Base-by-base conservation (phyloP, 2,888 invertebrate species). In the Rotaria socialis region DNA sequence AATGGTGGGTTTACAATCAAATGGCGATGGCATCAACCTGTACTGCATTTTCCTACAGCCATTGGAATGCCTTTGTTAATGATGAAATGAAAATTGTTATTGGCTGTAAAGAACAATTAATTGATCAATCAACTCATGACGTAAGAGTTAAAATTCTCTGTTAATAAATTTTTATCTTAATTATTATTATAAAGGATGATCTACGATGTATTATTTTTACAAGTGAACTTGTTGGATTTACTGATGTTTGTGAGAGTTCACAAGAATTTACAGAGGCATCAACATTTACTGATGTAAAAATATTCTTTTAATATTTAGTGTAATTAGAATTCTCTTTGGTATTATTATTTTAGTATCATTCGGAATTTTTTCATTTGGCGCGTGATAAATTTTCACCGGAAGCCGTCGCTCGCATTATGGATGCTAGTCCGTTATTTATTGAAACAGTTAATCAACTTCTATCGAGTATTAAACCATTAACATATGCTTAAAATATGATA, bases 21-120 rank as follows among this genome's bases (percentile, higher is more conserved):
- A 90, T 91, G 90, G 90, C 90, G 0, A 88, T 91, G 67, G 89
- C 89, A 35, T 88, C 90, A 2, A 90, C 91, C 16, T 87, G 89
- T 14, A 89, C 90, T 88, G 90, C 91, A 8, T 91, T 89, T 88
- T 89, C 90, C 19, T 91, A 90, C 90, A 91, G 91, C 19, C 90
- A 90, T 87, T 91, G 91, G 91, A 91, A 91, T 88, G 87, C 88
- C 55, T 89, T 89, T 24, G 89, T 89, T 55, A 88, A 88, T 27
- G 89, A 88, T 84, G 88, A 88, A 41, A 89, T 89, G 43, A 89
- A 89, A 85, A 88, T 91, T 24, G 87, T 91, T 43, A 89, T 91
- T 87, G 90, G 84, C 22, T 86, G 60, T 74, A 85, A 74, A 75
- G 52, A 56, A 43, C 84, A 84, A n/a, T 86, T 86, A 55, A 74